Conservation (phyloP, 2,797 vertebrate genomes). For the Miichthys miiuy region DNA sequence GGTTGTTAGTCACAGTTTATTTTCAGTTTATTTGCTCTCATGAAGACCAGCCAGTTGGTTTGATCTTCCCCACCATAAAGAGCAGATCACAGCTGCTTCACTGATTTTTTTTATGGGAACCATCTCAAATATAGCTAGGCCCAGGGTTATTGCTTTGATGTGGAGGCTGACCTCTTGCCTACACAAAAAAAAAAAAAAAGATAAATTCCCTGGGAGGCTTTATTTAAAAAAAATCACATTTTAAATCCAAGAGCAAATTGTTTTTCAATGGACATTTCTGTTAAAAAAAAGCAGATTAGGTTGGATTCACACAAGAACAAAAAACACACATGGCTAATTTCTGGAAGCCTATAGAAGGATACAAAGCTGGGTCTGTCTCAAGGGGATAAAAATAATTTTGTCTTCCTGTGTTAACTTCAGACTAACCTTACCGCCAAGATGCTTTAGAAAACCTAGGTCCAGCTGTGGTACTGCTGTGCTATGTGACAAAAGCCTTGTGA, state of each 20-base stretch:
- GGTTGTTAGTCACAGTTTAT: no score
- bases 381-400: constrained; percentile 41
- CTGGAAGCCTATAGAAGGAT: constrained; percentile 46
- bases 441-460: constrained; percentile 26
- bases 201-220: constrained; percentile 24
- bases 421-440: constrained; percentile 24
- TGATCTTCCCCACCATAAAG: background rate
- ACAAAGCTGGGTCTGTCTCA: constrained; percentile 14
- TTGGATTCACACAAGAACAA: constrained; percentile 27
- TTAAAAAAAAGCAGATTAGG: constrained; percentile 40
- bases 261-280: constrained; percentile 30
- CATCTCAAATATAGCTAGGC: background rate
- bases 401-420: constrained; percentile 27
- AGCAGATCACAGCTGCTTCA: background rate
- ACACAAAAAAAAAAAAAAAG: constrained; percentile 10
- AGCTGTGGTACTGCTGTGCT: constrained; percentile 19
- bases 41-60: constrained; percentile 1
- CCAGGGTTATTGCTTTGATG: constrained; percentile 27
- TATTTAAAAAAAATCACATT: constrained; percentile 13
- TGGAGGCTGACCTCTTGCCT: constrained; percentile 24
- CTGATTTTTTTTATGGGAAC: constrained; percentile 3
- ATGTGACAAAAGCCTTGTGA: constrained; percentile 34
- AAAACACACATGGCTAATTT: constrained; percentile 14
- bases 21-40: no score
- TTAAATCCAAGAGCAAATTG: constrained; percentile 34